phyloP scores from a whole-genome alignment of 2,113 vertebrate species.

The Alligator sinensis region DNA sequence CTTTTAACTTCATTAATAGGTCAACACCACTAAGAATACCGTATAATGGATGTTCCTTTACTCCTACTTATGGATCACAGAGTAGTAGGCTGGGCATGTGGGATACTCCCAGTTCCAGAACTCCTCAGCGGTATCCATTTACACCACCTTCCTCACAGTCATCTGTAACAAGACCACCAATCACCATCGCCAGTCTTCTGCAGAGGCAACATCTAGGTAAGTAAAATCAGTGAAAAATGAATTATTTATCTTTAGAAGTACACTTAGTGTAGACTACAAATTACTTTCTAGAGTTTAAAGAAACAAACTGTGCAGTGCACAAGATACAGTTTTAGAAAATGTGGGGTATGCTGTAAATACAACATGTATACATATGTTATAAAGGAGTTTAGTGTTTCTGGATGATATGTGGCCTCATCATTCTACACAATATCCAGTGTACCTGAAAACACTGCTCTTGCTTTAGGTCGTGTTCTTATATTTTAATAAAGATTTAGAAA shows the following conservation, averaged over 20 bases:
- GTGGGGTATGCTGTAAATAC: neutral
- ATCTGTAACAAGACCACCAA: conserved; percentile 44
- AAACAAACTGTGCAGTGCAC: neutral
- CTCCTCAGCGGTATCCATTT: conserved; percentile 13
- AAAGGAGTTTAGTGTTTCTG: neutral
- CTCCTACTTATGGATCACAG: conserved; percentile 7
- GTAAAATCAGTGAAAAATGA: neutral
- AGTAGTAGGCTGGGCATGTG: neutral
- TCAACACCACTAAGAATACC: conserved; percentile 56
- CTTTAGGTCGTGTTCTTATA: neutral
- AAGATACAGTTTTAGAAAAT: neutral
- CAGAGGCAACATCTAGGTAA: conserved; percentile 74
- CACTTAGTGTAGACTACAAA: neutral
- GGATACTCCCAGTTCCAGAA: conserved; percentile 22
- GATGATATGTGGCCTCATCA: neutral
- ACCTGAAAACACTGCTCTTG: neutral
- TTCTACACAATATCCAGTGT: neutral
- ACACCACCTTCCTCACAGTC: conserved; percentile 44
- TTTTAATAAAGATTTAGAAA: neutral
- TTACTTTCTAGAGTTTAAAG: neutral
- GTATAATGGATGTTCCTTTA: neutral
- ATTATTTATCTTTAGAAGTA: neutral
- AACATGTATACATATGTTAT: neutral
- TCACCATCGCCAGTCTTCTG: conserved; percentile 74
- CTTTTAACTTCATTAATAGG: conserved; percentile 57